A percentile compares a stretch with the other conserved stretches of the same genome.
Evolutionary conservation across 2,888 invertebrate species (phyloP).

Genomic region (Ectemnius cavifrons): DNA sequence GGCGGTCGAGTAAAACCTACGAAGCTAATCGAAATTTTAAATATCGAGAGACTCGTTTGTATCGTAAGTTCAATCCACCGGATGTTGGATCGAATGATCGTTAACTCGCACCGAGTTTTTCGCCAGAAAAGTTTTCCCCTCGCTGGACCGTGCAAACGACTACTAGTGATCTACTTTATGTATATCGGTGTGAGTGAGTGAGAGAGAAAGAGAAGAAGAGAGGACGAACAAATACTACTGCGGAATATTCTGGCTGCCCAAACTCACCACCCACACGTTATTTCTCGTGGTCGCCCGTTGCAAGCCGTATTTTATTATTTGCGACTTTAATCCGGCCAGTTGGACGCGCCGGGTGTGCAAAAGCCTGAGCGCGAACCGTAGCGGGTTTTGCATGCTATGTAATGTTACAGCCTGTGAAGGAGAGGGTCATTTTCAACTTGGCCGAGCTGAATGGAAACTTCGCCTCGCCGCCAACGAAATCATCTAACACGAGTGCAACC

Average conservation of each 20-base stretch:
- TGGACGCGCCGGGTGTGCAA: not conserved
- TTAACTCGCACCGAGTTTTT: not conserved
- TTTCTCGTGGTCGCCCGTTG: no score
- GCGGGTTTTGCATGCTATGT: constrained; percentile 29
- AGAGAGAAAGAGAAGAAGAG: no score
- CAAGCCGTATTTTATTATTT: no score
- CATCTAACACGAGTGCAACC: no score
- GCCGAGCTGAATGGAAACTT: constrained; percentile 31
- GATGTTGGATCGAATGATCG: not conserved
- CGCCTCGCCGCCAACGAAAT: not conserved
- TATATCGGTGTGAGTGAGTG: no score
- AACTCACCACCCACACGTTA: no score
- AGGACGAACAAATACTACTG: no score
- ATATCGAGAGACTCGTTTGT: not conserved
- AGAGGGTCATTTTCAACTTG: constrained; percentile 24
- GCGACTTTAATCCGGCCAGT: no score
- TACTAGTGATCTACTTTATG: no score
- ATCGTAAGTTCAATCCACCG: not conserved
- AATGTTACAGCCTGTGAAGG: constrained; percentile 25
- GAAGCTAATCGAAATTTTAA: not conserved
- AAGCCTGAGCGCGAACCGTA: not conserved
- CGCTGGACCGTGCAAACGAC: no score
- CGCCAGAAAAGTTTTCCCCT: no score
- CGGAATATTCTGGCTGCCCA: no score
- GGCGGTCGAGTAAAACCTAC: not conserved